Conservation (phyloP, 2,113 vertebrate species). For the Sorex araneus region DNA sequence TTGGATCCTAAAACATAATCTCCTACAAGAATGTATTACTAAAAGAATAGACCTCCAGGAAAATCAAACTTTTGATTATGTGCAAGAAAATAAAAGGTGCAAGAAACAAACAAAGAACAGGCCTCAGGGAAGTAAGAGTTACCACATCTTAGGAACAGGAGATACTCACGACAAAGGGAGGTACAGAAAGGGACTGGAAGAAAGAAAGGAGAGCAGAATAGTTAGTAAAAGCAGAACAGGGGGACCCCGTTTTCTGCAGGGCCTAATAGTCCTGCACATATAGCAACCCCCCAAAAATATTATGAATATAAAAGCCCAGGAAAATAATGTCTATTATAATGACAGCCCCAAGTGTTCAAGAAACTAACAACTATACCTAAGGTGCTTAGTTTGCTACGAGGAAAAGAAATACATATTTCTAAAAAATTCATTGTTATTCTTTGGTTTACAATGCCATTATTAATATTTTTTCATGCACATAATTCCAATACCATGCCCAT, state of each 20-base stretch:
- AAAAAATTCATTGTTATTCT: too few relatives aligned
- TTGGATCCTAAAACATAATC: background rate
- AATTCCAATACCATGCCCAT: too few relatives aligned
- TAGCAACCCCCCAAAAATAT: background rate
- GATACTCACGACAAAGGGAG: background rate
- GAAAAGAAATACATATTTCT: background rate
- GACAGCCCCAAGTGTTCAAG: background rate
- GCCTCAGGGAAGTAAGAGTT: background rate
- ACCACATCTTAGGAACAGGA: background rate
- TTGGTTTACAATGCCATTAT: too few relatives aligned
- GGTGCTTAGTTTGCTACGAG: conserved; percentile 8
- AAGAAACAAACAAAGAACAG: background rate
- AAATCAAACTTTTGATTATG: background rate
- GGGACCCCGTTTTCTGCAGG: background rate
- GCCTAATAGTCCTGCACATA: fast-evolving
- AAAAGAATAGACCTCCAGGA: background rate
- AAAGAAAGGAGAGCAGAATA: background rate
- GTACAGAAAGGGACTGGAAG: background rate
- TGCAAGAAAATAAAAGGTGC: background rate
- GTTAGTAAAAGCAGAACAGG: background rate
- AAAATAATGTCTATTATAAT: background rate
- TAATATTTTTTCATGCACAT: too few relatives aligned
- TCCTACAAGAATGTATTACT: background rate
- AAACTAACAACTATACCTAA: background rate
- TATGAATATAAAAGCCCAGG: background rate